Base-by-base conservation (phyloP, 2,888 invertebrate species). In the Latrodectus hesperus region DNA sequence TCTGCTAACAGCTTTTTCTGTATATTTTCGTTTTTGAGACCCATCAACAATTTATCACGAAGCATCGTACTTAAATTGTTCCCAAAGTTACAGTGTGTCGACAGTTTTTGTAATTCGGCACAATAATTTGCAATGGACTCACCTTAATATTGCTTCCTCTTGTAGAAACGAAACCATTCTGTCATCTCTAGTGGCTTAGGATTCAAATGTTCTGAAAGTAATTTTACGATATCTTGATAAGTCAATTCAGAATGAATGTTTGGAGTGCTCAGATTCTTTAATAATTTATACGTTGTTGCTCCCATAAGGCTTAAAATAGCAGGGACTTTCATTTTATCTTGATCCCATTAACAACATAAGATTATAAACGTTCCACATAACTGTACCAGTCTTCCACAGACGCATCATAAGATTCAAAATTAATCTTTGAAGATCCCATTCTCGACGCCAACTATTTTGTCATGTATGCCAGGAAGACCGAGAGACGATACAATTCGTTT, bases 131-230 rank as follows among this genome's bases (percentile, higher is more conserved):
- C 3, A 38, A 38, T 38, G 38, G 38, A 38, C 38, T 38, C 38
- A 38, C 38, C 38, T 38, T 38, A 38, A 38, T n/a, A 79, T 79
- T 79, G 79, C 71, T 79, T 79, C 79, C 79, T 79, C 79, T 79
- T 71, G 79, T 79, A 79, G 79, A 79, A 79, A 71, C 70, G 79
- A 79, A 79, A 79, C 71, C 71, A 70, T 79, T 79, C 79, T 79
- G 79, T 71, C 79, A 79, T 79, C 79, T 79, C 79, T 71, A 79
- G 79, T 79, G 79, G 79, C 71, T 79, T 79, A 79, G 79, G 79
- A 79, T 79, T 79, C 79, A 79, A 79, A 79, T 79, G 79, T 79
- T 79, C 77, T 64, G 75, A 75, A 75, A 68, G n/a, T n/a, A n/a
- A n/a, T n/a, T n/a, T n/a, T n/a, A n/a, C n/a, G n/a, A n/a, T n/a